A percentile compares a stretch with the other conserved stretches of the same genome.
phyloP scores from a whole-genome alignment of 2,888 invertebrate species.

The Apocheima hispidaria region DNA sequence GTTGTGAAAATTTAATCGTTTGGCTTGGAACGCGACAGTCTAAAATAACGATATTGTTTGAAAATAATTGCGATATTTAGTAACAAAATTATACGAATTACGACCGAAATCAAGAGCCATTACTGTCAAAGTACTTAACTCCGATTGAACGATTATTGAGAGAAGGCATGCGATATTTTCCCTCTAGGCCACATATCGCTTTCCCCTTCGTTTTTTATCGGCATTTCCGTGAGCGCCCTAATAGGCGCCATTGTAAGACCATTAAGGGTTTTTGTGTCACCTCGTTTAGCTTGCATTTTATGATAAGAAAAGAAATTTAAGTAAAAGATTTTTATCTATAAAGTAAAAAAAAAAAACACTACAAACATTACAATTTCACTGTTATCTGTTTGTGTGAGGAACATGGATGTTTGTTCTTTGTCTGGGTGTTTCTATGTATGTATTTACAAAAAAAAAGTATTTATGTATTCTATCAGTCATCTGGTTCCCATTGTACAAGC shows the following conservation, averaged over 20 bases:
- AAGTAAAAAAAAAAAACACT: too few species aligned
- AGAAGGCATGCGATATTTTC: slow-evolving; percentile 51
- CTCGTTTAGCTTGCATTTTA: slow-evolving; percentile 44
- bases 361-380: too few species aligned
- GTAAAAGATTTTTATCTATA: too few species aligned
- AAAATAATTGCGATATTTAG: slow-evolving; percentile 8
- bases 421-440: too few species aligned
- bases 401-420: too few species aligned
- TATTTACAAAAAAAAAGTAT: too few species aligned
- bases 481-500: too few species aligned
- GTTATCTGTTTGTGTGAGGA: too few species aligned
- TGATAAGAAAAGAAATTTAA: too few species aligned
- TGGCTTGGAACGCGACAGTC: slow-evolving; percentile 6
- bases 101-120: slow-evolving; percentile 33
- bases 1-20: slow-evolving; percentile 46
- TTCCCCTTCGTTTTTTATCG: slow-evolving; percentile 58
- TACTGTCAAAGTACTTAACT: slow-evolving; percentile 44
- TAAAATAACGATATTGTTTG: slow-evolving; percentile 4
- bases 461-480: too few species aligned
- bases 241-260: slow-evolving; percentile 57
- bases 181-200: slow-evolving; percentile 52
- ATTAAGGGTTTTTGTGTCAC: slow-evolving; percentile 59
- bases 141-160: slow-evolving; percentile 54
- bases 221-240: slow-evolving; percentile 48
- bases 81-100: slow-evolving; percentile 24